Evolutionary conservation across 2,888 invertebrate genomes (phyloP).

Genomic region (Drosophila gaucha): DNA sequence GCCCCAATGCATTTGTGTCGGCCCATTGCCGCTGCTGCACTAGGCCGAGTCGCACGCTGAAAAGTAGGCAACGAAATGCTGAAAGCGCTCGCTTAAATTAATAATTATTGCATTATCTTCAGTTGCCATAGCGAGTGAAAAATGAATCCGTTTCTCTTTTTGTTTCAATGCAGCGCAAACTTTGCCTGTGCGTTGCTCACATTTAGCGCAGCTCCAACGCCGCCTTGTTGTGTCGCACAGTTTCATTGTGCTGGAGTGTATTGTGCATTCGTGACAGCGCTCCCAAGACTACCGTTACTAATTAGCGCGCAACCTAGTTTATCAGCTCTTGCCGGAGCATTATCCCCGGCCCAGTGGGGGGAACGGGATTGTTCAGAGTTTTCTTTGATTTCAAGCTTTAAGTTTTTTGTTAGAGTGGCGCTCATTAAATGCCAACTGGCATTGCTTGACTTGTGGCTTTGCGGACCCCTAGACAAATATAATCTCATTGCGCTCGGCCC

Average conservation of each 20-base stretch:
- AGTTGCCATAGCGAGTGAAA: constrained; percentile 7
- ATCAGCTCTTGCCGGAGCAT: constrained; percentile 68
- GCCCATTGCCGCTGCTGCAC: constrained; percentile 32
- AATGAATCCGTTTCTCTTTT: not conserved
- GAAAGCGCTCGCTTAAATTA: constrained; percentile 15
- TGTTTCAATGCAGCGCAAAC: constrained; percentile 19
- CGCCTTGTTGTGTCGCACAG: constrained; percentile 49
- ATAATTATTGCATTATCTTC: constrained; percentile 19
- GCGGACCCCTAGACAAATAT: constrained; percentile 74
- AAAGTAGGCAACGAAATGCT: constrained; percentile 59
- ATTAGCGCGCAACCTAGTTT: constrained; percentile 76
- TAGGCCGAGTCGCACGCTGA: constrained; percentile 16
- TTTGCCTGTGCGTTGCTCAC: constrained; percentile 8
- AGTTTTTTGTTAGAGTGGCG: constrained; percentile 33
- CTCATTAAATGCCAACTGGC: constrained; percentile 44
- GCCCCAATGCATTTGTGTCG: constrained; percentile 45
- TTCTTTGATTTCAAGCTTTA: constrained; percentile 57
- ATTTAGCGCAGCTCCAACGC: constrained; percentile 3
- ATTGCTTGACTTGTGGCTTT: constrained; percentile 42
- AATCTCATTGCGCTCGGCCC: constrained; percentile 82
- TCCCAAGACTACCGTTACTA: constrained; percentile 73
- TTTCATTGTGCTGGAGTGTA: constrained; percentile 60
- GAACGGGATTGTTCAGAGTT: not conserved
- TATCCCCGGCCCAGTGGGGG: constrained; percentile 26
- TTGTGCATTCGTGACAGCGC: constrained; percentile 59